Base-by-base conservation (phyloP, 1,140 invertebrate genomes). In the Megalonaias nervosa region DNA sequence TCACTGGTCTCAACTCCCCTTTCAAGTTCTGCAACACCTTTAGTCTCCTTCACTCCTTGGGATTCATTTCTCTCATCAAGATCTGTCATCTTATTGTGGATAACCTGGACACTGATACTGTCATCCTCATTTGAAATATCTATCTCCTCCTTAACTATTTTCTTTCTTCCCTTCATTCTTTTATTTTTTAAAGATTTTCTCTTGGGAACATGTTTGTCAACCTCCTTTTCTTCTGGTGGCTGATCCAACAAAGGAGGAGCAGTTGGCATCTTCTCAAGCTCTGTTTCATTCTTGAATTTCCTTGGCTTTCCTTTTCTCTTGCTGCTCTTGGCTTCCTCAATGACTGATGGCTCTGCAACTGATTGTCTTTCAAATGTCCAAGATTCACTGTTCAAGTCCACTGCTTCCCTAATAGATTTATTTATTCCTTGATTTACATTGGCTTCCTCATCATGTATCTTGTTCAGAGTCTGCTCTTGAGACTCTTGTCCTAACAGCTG, bases 61-160 rank as follows among this genome's bases (percentile, higher is more conserved):
- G 9, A 48, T 11, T 48, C 38, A 48, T 48, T 48, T 48, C 38
- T 48, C 38, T 48, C 38, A 48, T 48, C 38, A 48, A 48, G 5
- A 11, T 48, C 6, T 48, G 38, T 48, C 38, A 48, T 48, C 38
- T 48, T 48, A 9, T 48, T 48, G 38, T 6, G 38, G 11, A 48
- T 11, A 48, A 9, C 38, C 38, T 48, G 38, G 6, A 48, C 38
- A 48, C 11, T 48, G 38, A 31, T 31, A 31, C 38, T 48, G 67
- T 67, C 79, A 12, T 69, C 48, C 59, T 60, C 75, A 17, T 77
- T 73, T n/a, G 80, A 75, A 57, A 78, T 75, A 56, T 82, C 75
- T 70, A 77, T 80, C 58, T 70, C 71, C 19, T 80, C 73, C 61
- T 78, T 59, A 23, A 38, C 66, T 31, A 23, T 21, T 72, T 48